These are phyloP conservation scores for Psilopogon haemacephalus DNA, from an alignment of 2,113 vertebrate species.

Conservation along the genomic window DNA sequence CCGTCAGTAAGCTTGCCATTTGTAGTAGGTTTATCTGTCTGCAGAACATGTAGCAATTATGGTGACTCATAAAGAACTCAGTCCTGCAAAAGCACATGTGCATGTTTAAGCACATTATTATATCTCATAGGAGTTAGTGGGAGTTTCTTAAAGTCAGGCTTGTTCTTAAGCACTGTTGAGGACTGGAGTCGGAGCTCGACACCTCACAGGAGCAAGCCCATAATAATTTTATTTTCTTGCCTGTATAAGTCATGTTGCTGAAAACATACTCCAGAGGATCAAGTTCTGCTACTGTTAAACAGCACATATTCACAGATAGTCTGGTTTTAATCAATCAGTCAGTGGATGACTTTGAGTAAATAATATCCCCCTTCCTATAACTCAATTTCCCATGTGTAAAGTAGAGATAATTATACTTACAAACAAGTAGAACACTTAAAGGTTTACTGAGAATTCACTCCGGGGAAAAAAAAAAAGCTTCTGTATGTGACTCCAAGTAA, in stretches of 20 bases:
- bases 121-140: neutral
- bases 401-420: neutral
- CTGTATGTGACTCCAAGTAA: neutral
- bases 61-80: neutral
- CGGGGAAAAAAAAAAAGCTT: neutral
- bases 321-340: conserved; percentile 38
- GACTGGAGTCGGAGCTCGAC: neutral
- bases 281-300: neutral
- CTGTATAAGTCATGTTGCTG: neutral
- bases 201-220: neutral
- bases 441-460: neutral
- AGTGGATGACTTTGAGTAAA: neutral
- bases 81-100: neutral
- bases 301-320: conserved; percentile 7
- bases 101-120: neutral
- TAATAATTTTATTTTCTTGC: neutral
- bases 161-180: neutral
- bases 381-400: neutral
- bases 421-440: neutral
- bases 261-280: neutral
- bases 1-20: neutral
- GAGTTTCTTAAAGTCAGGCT: neutral
- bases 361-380: neutral
- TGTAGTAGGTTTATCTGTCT: neutral
- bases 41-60: neutral